Evolutionary conservation across 2,113 vertebrate species (phyloP).

Genomic region (Aptenodytes forsteri): DNA sequence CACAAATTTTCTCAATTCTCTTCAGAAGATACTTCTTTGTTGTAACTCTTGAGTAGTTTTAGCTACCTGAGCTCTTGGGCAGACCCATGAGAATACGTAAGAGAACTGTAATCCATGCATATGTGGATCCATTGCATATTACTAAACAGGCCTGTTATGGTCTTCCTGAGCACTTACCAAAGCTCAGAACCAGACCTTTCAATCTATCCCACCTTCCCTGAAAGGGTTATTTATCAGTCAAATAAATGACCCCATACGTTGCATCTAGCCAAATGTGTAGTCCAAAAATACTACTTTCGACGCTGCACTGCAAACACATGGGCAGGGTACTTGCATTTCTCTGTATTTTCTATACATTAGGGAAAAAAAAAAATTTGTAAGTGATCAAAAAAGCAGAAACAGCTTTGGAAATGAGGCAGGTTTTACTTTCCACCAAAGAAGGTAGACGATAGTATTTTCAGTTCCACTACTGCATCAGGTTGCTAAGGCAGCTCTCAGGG

Average conservation of each 20-base stretch:
- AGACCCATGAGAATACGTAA: accelerated
- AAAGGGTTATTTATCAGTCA: background rate
- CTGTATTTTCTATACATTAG: background rate
- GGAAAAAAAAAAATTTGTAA: background rate
- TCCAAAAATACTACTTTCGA: background rate
- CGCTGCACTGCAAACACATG: background rate
- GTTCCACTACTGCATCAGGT: background rate
- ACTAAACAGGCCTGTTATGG: background rate
- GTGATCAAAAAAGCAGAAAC: background rate
- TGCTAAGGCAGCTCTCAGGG: background rate
- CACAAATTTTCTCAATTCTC: background rate
- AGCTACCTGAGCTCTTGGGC: background rate
- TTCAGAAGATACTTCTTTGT: background rate
- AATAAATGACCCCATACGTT: background rate
- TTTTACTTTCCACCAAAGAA: background rate
- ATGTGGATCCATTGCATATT: background rate
- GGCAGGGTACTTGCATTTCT: background rate
- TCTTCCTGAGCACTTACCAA: background rate
- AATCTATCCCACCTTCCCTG: background rate
- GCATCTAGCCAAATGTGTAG: background rate
- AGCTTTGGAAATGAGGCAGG: background rate
- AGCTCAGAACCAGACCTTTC: background rate
- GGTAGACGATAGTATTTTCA: background rate
- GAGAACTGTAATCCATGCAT: background rate
- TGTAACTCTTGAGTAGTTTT: background rate